phyloP scores from a whole-genome alignment of 2,888 invertebrate species.

The Macrostomum cliftonense region DNA sequence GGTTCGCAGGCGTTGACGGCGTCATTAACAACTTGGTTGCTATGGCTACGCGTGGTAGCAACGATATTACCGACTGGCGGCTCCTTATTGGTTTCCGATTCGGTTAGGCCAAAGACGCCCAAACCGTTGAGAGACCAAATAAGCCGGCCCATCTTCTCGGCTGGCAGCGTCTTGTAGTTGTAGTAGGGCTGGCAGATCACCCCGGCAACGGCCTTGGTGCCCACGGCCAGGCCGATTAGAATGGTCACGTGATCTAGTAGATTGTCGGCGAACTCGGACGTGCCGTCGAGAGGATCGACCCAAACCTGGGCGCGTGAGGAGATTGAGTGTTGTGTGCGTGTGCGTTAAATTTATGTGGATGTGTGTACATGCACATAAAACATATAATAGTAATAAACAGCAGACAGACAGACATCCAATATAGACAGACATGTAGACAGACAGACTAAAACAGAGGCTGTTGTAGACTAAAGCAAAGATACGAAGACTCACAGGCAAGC shows the following conservation, averaged over 20 bases:
- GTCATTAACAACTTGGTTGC: slow-evolving; percentile 57
- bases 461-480: too few relatives aligned
- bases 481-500: too few relatives aligned
- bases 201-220: slow-evolving; percentile 71
- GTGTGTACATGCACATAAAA: too few relatives aligned
- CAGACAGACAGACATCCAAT: too few relatives aligned
- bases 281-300: slow-evolving; percentile 98
- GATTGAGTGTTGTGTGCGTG: too few relatives aligned
- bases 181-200: slow-evolving; percentile 93
- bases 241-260: slow-evolving; percentile 92
- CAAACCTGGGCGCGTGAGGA: slow-evolving; percentile 51
- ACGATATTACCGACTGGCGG: slow-evolving; percentile 47
- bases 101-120: slow-evolving; percentile 37
- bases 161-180: slow-evolving; percentile 27
- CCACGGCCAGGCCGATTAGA: slow-evolving; percentile 76
- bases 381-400: too few relatives aligned
- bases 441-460: too few relatives aligned
- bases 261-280: slow-evolving; percentile 71
- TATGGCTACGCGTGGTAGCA: slow-evolving; percentile 82
- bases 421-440: too few relatives aligned
- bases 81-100: too few relatives aligned
- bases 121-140: slow-evolving; percentile 76
- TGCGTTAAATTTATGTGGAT: too few relatives aligned
- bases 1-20: slow-evolving; percentile 66
- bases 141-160: slow-evolving; percentile 44